Base-by-base conservation (phyloP, 2,797 vertebrate species). In the Leptoclinus maculatus region DNA sequence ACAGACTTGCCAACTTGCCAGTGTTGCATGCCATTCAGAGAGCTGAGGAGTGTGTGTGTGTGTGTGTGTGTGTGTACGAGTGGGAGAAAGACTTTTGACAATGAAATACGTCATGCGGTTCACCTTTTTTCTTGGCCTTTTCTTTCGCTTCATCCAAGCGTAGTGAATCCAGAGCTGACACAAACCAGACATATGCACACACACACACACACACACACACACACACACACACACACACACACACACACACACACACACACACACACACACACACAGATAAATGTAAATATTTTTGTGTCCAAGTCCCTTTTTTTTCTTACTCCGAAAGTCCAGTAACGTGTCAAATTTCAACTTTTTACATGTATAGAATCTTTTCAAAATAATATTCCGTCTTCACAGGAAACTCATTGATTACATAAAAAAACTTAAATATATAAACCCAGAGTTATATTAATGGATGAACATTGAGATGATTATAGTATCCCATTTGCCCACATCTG, bases 1-100 rank as follows among this genome's bases (percentile, higher is more conserved):
- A 85, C 80, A 85, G 21, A 67, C 79, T 70, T 90, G 88, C 84
- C 72, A 80, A 84, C 68, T 66, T 81, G 64, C 83, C 80, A 32
- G 79, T 41, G 34, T 66, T 51, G 32, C 80, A 9, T 84, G 85
- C 76, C 88, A 85, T 82, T 84, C 83, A 88, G 66, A 57, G 56
- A 74, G 51, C 79, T 2, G 66, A 72, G 71, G 57, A 51, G 71
- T 58, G 69, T 45, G 27, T 27, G 23, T 23, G 69, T 16, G 45
- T 23, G 71, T 58, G 69, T 45, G 27, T 27, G 23, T 23, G 69
- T 16, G 45, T 23, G 64, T 6, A 3, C 5, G 74, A 11, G 65
- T 29, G 45, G 10, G 53, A 70, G 49, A 76, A 47, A 0, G 47
- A 66, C 58, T 49, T 49, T 9, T 70, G 62, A 83, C 76, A 83